Conservation (phyloP, 30 jellyfish, hydroid and myxozoan species). For the Turritopsis rubra region DNA sequence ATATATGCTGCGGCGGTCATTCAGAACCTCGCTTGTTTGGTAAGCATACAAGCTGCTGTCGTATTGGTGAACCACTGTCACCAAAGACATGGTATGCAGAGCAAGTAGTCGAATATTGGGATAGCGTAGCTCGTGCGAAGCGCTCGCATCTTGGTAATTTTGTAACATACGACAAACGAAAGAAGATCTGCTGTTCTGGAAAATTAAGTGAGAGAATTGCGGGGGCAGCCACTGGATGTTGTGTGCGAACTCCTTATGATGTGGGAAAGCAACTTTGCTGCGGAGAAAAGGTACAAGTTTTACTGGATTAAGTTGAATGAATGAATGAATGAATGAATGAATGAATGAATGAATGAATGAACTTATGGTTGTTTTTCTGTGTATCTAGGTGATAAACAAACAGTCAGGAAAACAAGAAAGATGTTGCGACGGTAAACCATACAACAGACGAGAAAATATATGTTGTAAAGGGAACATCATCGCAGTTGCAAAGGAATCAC, state of each 20-base stretch:
- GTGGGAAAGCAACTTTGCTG: slow-evolving; percentile 8
- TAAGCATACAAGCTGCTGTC: slow-evolving; percentile 29
- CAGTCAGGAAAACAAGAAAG: background rate
- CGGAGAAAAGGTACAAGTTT: slow-evolving; percentile 1
- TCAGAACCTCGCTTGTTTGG: slow-evolving; percentile 17
- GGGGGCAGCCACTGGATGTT: background rate
- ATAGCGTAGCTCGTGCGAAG: background rate
- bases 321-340: background rate
- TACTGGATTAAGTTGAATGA: background rate
- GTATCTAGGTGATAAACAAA: background rate
- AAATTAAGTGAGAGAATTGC: background rate
- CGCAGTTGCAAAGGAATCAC: background rate
- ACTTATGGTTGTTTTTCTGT: background rate
- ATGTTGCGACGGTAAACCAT: slow-evolving; percentile 8
- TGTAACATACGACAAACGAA: background rate
- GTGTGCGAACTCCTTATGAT: background rate
- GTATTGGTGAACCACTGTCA: background rate
- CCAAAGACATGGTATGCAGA: slow-evolving; percentile 11
- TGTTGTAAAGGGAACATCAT: background rate
- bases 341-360: background rate
- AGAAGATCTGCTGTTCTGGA: slow-evolving; percentile 8
- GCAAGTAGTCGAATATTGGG: background rate
- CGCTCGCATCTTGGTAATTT: slow-evolving; percentile 8
- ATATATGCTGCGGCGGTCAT: slow-evolving; percentile 24
- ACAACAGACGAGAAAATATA: background rate